A percentile compares a stretch with the other conserved stretches of the same genome.
phyloP scores from a whole-genome alignment of 2,113 vertebrate species.

The Nibea coibor region DNA sequence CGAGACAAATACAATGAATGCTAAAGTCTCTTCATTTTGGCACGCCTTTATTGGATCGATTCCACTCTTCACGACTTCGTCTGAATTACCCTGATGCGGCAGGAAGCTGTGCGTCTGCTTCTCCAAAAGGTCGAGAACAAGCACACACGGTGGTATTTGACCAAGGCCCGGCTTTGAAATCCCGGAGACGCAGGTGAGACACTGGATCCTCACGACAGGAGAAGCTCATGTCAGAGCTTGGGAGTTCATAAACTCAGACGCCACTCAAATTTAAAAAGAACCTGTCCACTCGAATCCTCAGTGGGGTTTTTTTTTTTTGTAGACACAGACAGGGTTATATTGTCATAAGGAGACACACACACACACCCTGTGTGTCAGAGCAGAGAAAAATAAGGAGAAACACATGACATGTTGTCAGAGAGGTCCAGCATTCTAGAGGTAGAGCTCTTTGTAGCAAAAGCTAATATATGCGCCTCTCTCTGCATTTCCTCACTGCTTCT shows the following conservation, averaged over 20 bases:
- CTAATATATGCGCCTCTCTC: no score
- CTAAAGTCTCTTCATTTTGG: neutral
- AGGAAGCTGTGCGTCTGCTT: neutral
- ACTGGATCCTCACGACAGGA: slow-evolving; percentile 45
- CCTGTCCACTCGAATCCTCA: slow-evolving; percentile 15
- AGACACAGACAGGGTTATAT: slow-evolving; percentile 20
- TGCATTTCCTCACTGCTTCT: no score
- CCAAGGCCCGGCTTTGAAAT: slow-evolving; percentile 24
- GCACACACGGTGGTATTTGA: slow-evolving; percentile 7
- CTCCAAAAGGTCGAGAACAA: no score
- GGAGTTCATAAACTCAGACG: slow-evolving; percentile 48
- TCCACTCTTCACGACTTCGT: neutral
- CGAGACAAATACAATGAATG: neutral
- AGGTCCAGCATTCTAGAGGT: neutral
- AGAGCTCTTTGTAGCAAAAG: neutral
- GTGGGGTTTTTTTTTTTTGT: neutral
- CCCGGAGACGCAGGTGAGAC: slow-evolving; percentile 19
- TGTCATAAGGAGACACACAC: slow-evolving; percentile 7
- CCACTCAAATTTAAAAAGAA: slow-evolving; percentile 42
- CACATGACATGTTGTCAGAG: neutral
- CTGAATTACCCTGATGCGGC: neutral
- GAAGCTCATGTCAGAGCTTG: slow-evolving; percentile 44
- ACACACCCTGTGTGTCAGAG: slow-evolving; percentile 5
- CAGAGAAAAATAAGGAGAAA: slow-evolving; percentile 8
- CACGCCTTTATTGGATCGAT: slow-evolving; percentile 3